Evolutionary conservation across 2,113 vertebrate genomes (phyloP).

Genomic region (Aphyosemion australe): DNA sequence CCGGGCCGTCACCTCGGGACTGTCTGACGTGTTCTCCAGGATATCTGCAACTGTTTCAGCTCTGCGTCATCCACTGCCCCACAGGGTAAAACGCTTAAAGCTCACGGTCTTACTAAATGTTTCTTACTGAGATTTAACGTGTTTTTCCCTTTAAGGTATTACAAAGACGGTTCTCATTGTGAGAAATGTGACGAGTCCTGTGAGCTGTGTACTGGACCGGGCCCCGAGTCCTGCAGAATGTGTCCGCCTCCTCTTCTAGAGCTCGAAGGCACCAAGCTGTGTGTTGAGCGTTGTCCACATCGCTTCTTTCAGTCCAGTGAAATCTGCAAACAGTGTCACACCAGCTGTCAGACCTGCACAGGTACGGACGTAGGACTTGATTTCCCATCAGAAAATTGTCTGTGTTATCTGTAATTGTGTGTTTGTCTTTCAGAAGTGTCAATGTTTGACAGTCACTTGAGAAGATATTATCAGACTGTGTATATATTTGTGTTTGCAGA

Average conservation of each 20-base stretch:
- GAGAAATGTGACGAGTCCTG: conserved; percentile 73
- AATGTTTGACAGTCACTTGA: not conserved
- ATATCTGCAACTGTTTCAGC: conserved; percentile 73
- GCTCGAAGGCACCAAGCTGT: conserved; percentile 72
- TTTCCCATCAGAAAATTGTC: too few species aligned
- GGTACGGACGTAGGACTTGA: conserved; percentile 46
- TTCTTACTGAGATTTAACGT: too few species aligned
- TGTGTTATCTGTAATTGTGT: not conserved
- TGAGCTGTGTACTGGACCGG: conserved; percentile 63
- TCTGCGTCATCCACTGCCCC: conserved; percentile 79
- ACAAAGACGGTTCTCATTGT: conserved; percentile 65
- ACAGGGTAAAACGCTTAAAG: conserved; percentile 66
- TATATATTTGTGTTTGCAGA: conserved; percentile 40
- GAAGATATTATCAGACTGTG: too few species aligned
- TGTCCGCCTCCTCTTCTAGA: conserved; percentile 66
- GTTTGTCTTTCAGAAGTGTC: conserved; percentile 1
- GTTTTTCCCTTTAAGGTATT: conserved; percentile 60
- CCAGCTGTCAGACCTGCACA: conserved; percentile 80
- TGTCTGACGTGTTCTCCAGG: conserved; percentile 75
- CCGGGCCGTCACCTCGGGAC: conserved; percentile 72
- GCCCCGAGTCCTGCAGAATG: conserved; percentile 65
- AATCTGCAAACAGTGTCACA: conserved; percentile 68
- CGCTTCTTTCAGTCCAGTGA: conserved; percentile 64
- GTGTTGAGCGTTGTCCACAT: conserved; percentile 67
- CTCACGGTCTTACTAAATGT: too few species aligned